Percentiles rank a stretch among this genome's conserved stretches.
Conservation (phyloP, 2,113 vertebrate species). For the Brachypodius melanocephalos region DNA sequence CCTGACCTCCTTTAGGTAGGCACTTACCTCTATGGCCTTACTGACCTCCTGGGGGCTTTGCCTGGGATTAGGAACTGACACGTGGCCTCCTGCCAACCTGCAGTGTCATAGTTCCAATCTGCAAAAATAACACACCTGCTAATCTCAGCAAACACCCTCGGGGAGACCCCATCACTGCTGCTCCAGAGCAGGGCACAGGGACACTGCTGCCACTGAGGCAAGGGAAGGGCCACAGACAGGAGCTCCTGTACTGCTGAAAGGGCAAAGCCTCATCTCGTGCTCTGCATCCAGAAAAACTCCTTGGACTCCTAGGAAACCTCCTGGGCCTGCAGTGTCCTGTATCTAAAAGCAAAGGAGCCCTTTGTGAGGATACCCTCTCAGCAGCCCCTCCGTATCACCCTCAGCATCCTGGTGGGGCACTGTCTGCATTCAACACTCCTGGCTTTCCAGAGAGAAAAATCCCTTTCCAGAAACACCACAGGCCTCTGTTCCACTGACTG, state of each 20-base stretch:
- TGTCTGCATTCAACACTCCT: background rate
- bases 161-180: background rate
- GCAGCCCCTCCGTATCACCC: background rate
- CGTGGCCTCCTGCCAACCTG: background rate
- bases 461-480: background rate
- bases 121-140: constrained; percentile 23
- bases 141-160: background rate
- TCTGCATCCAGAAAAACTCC: background rate
- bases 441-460: background rate
- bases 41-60: background rate
- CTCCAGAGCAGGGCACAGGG: background rate
- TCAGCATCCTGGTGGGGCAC: background rate
- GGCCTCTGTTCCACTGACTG: background rate
- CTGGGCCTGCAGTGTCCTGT: background rate
- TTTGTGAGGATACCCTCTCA: background rate
- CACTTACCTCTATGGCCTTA: background rate
- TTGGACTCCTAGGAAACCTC: rapidly evolving
- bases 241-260: background rate
- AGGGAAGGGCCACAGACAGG: background rate
- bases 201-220: background rate
- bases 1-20: background rate
- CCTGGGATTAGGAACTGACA: background rate
- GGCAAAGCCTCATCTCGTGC: background rate
- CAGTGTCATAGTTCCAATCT: background rate
- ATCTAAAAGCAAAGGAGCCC: background rate